Evolutionary conservation across 2,113 vertebrate genomes (phyloP).

Genomic region (Parotia lawesii): DNA sequence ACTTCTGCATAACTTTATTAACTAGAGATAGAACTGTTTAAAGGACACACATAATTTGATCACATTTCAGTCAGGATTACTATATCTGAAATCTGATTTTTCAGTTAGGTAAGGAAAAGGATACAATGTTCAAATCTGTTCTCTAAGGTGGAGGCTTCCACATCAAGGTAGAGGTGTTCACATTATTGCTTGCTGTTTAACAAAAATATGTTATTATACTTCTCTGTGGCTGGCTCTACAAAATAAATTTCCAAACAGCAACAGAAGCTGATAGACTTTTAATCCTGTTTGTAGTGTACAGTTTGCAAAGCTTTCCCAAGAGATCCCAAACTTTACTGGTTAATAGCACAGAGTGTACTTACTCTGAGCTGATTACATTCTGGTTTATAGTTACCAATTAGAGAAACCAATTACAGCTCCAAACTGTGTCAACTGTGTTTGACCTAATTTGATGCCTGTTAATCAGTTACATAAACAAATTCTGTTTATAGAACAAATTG

Average conservation of each 20-base stretch:
- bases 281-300: neutral
- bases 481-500: slow-evolving; percentile 16
- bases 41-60: neutral
- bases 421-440: slow-evolving; percentile 20
- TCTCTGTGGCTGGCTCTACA: neutral
- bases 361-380: neutral
- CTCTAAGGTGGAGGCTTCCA: neutral
- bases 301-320: slow-evolving; percentile 11
- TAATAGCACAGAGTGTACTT: neutral
- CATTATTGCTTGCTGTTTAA: neutral
- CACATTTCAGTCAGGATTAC: neutral
- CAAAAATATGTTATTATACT: neutral
- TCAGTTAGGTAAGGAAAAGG: neutral
- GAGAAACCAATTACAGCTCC: slow-evolving; percentile 47
- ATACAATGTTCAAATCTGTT: neutral
- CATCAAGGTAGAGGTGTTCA: neutral
- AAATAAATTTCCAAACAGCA: neutral
- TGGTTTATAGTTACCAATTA: slow-evolving; percentile 45
- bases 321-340: neutral
- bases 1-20: neutral
- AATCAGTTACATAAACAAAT: slow-evolving; percentile 37
- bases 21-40: neutral
- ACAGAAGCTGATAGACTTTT: neutral
- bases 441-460: slow-evolving; percentile 40
- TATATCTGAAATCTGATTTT: neutral